Percentiles rank a stretch among this genome's conserved stretches.
Evolutionary conservation across 2,797 vertebrate species (phyloP).

Genomic region (Pelodytes ibericus): DNA sequence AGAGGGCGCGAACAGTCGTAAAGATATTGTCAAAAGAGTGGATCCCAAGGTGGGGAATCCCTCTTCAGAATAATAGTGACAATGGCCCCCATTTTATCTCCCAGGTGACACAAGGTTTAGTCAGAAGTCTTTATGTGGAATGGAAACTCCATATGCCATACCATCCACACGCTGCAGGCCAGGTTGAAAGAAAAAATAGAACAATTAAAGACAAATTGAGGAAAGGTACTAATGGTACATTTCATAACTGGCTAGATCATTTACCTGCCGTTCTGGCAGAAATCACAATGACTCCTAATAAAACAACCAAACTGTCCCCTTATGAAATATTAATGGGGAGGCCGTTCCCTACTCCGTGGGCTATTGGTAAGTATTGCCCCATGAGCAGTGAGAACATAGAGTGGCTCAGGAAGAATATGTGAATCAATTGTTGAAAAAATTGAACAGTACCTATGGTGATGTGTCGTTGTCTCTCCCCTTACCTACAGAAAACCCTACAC

Average conservation of each 20-base stretch:
- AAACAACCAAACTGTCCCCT: not conserved
- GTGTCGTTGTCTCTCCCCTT: not conserved
- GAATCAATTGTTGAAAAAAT: not conserved
- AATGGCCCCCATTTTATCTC: too few species aligned
- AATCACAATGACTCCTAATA: not conserved
- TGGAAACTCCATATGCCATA: too few species aligned
- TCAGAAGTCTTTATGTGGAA: too few species aligned
- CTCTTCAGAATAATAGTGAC: not conserved
- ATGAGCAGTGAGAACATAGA: not conserved
- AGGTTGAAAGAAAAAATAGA: not conserved
- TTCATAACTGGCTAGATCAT: not conserved
- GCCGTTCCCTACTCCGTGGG: not conserved
- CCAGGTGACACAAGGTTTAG: too few species aligned
- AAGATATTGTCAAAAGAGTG: not conserved
- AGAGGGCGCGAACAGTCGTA: not conserved
- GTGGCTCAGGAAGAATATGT: not conserved
- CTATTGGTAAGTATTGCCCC: not conserved
- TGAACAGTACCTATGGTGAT: not conserved
- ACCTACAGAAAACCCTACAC: not conserved
- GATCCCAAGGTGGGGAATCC: too few species aligned
- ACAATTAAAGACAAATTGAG: too few species aligned
- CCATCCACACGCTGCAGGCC: not conserved
- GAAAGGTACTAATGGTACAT: not conserved
- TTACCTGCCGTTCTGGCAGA: not conserved
- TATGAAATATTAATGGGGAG: not conserved